phyloP scores from a whole-genome alignment of 1,140 invertebrate species.

The Steinernema khuongi region DNA sequence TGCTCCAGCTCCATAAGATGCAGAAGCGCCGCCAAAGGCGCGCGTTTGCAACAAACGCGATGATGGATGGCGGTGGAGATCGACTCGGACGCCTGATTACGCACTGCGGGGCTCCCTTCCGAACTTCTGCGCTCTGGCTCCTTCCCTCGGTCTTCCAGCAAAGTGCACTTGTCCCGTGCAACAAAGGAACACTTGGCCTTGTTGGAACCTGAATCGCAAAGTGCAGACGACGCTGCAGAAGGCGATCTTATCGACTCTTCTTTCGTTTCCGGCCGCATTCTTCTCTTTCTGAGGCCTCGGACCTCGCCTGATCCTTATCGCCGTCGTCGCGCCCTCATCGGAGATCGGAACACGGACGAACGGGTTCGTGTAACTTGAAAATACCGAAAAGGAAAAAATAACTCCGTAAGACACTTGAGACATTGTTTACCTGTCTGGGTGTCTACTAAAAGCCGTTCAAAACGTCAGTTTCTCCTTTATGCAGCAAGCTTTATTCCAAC shows the following conservation, averaged over 20 bases:
- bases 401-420: no score
- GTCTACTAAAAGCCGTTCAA: no score
- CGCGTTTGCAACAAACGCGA: slow-evolving; percentile 4
- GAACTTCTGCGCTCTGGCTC: not conserved
- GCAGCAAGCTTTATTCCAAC: no score
- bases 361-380: no score
- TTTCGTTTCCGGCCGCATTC: slow-evolving; percentile 5
- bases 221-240: not conserved
- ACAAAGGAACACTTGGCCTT: not conserved
- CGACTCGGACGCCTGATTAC: not conserved
- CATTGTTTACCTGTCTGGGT: no score
- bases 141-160: not conserved
- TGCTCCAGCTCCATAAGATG: not conserved
- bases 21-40: not conserved
- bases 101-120: not conserved
- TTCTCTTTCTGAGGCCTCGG: not conserved
- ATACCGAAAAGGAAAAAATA: no score
- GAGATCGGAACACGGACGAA: no score
- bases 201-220: slow-evolving; percentile 8
- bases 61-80: not conserved
- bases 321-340: no score
- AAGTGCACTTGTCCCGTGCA: slow-evolving; percentile 1
- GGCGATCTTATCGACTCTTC: not conserved
- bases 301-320: not conserved
- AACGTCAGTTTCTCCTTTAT: no score